Percentiles rank a stretch among this genome's conserved stretches.
These are phyloP conservation scores for Mactra quadrangularis DNA, from an alignment of 1,140 invertebrate species.

Conservation along the genomic window DNA sequence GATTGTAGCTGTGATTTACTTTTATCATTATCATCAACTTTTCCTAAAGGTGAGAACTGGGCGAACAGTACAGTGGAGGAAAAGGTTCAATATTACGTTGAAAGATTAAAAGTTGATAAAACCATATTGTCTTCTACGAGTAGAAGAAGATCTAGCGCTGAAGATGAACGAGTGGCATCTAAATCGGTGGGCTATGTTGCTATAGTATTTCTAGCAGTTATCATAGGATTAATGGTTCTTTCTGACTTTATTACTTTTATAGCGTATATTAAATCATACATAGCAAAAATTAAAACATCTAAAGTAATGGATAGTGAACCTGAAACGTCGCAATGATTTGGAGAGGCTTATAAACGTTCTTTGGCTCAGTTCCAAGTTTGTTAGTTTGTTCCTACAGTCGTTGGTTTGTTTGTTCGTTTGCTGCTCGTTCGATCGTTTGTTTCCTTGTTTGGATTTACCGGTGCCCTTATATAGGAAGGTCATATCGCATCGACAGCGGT, in stretches of 20 bases:
- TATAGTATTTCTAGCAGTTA: conserved; percentile 12
- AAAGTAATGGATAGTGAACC: no score
- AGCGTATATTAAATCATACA: not conserved
- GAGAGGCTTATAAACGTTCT: no score
- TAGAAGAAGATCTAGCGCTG: conserved; percentile 29
- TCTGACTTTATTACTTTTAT: conserved; percentile 25
- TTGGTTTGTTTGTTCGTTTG: no score
- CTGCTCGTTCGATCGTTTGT: no score
- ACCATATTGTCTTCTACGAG: conserved; percentile 5
- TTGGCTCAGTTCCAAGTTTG: no score
- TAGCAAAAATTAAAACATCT: not conserved
- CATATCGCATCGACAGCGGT: no score
- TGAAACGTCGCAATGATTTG: no score
- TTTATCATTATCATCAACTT: no score
- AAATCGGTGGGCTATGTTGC: conserved; percentile 38
- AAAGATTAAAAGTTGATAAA: conserved; percentile 22
- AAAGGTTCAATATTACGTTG: conserved; percentile 20
- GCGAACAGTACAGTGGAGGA: conserved; percentile 37
- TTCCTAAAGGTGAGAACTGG: not conserved
- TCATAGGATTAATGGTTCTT: conserved; percentile 38
- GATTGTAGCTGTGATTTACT: not conserved
- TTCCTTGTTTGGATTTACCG: no score
- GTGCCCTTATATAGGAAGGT: no score
- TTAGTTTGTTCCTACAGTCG: no score
- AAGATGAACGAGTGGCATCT: conserved; percentile 14